Conservation (phyloP, 2,113 vertebrate genomes). For the Pongo pygmaeus region DNA sequence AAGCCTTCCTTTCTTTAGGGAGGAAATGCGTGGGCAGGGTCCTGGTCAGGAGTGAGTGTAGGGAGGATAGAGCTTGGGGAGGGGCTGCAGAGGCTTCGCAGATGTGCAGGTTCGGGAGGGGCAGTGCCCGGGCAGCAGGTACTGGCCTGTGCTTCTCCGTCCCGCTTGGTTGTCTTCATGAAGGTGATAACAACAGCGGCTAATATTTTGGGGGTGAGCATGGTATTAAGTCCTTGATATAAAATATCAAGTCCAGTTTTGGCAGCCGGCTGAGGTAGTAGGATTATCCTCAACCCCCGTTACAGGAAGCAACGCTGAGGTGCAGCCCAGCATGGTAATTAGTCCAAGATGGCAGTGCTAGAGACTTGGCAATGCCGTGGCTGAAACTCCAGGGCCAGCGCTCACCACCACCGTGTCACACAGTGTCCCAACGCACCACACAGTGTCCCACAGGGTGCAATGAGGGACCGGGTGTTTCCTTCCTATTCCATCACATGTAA, state of each 20-base stretch:
- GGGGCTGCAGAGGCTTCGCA: rapidly evolving
- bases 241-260: background rate
- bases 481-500: background rate
- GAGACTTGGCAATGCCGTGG: rapidly evolving
- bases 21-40: rapidly evolving
- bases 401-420: rapidly evolving
- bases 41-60: rapidly evolving
- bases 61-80: background rate
- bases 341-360: rapidly evolving
- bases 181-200: background rate
- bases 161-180: rapidly evolving
- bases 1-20: rapidly evolving
- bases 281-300: background rate
- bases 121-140: background rate
- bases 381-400: background rate
- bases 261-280: background rate
- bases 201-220: rapidly evolving
- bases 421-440: no score
- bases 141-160: rapidly evolving
- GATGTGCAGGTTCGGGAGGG: rapidly evolving
- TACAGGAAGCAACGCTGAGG: background rate
- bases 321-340: rapidly evolving
- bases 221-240: background rate
- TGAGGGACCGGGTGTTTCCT: background rate
- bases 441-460: no score